Evolutionary conservation across 2,797 vertebrate genomes (phyloP), one percentile per base, ranked within the genome.

Genomic region (Taeniopygia guttata): DNA sequence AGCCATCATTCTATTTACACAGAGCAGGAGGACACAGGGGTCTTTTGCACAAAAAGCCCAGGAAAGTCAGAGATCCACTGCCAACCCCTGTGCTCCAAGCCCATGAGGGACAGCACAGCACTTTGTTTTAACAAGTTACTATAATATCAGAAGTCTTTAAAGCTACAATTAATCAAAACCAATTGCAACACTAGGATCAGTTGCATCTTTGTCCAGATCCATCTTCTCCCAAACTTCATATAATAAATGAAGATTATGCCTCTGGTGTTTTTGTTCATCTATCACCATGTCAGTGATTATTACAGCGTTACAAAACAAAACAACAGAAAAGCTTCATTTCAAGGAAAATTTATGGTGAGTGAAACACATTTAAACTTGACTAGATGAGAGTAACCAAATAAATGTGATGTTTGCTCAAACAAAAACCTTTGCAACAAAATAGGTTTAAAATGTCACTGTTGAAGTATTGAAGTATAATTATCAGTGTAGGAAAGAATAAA

Each of bases 271-370:
- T 60, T 45, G 46, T 56, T 93, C 76, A 94, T 95, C 54, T 69
- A 85, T 93, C 93, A 93, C 13, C 34, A 48, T 0, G 23, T 58
- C 56, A 1, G 21, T 80, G 69, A 75, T 75, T 83, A 91, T 80
- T 34, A 51, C 23, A 80, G 64, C 5, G 0, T 87, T 84, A 70
- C 75, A 89, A 89, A 95, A 76, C 34, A 77, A 72, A 93, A 72
- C 51, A 82, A 68, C 36, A 70, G 32, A 82, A 83, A 83, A 85
- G 48, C 40, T 85, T 83, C 34, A 78, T 91, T 95, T 93, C 62
- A 80, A 78, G 59, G 62, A 88, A 94, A 84, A 95, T 91, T 89
- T 89, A 93, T 67, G 69, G 42, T 40, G 25, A 84, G 25, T 34
- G 29, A 86, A 96, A 85, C 16, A 36, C 36, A 75, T 56, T 87